These are phyloP conservation scores for Periphyllus acericola DNA, from an alignment of 2,888 invertebrate genomes.

Conservation along the genomic window DNA sequence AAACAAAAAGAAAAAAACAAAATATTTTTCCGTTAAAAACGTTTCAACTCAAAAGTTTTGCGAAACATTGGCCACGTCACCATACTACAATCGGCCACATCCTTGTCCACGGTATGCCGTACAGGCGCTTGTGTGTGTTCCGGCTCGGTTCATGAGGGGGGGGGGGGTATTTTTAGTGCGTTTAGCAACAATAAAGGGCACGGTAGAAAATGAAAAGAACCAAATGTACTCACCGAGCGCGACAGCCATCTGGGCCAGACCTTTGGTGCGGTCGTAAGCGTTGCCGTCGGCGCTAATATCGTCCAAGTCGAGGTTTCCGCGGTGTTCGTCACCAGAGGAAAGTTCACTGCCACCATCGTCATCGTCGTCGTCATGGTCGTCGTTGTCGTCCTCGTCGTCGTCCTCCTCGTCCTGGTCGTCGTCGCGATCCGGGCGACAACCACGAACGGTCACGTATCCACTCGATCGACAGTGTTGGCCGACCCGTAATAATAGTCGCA, in stretches of 20 bases:
- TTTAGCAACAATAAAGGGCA: not conserved
- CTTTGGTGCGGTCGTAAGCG: not conserved
- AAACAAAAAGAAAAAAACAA: too few relatives aligned
- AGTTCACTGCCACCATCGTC: not conserved
- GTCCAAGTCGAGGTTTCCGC: not conserved
- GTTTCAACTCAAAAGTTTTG: too few relatives aligned
- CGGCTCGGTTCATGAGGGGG: not conserved
- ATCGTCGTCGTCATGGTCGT: not conserved
- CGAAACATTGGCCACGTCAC: too few relatives aligned
- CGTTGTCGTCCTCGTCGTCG: too few relatives aligned
- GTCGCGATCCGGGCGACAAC: not conserved
- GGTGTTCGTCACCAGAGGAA: not conserved
- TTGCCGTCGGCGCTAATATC: not conserved
- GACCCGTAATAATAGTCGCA: not conserved
- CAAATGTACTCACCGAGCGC: conserved; percentile 1
- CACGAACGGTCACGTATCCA: conserved; percentile 44
- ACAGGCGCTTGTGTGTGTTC: not conserved
- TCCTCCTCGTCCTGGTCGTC: too few relatives aligned
- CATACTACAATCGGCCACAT: too few relatives aligned
- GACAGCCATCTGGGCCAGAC: conserved; percentile 43
- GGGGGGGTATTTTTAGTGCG: not conserved
- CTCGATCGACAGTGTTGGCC: not conserved
- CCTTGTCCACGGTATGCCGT: too few relatives aligned
- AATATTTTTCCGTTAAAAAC: too few relatives aligned
- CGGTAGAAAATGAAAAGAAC: not conserved